Percentiles rank a stretch among this genome's conserved stretches.
Conservation (phyloP, 2,797 vertebrate species). For the Girardinus metallicus region DNA sequence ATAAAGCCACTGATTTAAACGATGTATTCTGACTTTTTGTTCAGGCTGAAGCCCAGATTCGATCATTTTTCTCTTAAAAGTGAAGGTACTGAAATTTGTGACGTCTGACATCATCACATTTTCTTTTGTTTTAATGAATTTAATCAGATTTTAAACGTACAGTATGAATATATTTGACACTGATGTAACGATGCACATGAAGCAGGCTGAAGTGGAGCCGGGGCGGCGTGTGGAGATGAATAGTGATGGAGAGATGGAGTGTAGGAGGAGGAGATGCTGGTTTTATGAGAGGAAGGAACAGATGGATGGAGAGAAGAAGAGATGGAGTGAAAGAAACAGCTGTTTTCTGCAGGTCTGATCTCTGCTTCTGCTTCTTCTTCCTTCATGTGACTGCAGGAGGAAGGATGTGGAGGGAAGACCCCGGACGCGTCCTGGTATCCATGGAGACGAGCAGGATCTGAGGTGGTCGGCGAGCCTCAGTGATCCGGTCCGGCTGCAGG, state of each 20-base stretch:
- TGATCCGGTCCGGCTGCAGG: constrained; percentile 31
- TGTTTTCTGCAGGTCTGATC: constrained; percentile 3
- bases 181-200: not conserved
- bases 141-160: not conserved
- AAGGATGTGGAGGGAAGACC: constrained; percentile 19
- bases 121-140: not conserved
- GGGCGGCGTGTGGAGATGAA: constrained; percentile 13
- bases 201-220: not conserved
- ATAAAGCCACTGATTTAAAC: not conserved
- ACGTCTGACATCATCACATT: not conserved
- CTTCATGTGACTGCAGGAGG: constrained; percentile 30
- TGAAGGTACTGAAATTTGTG: not conserved
- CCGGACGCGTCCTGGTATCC: not conserved
- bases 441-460: constrained; percentile 32
- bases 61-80: not conserved
- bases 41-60: not conserved
- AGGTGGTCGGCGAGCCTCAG: constrained; percentile 48
- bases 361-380: constrained; percentile 26
- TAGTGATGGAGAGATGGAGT: constrained; percentile 36
- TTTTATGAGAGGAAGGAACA: constrained; percentile 37
- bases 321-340: constrained; percentile 9
- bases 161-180: not conserved
- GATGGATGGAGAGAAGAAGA: constrained; percentile 3
- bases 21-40: not conserved
- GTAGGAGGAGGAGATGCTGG: constrained; percentile 47